Conservation (phyloP, 2,888 invertebrate genomes). For the Ochropleura leucogaster region DNA sequence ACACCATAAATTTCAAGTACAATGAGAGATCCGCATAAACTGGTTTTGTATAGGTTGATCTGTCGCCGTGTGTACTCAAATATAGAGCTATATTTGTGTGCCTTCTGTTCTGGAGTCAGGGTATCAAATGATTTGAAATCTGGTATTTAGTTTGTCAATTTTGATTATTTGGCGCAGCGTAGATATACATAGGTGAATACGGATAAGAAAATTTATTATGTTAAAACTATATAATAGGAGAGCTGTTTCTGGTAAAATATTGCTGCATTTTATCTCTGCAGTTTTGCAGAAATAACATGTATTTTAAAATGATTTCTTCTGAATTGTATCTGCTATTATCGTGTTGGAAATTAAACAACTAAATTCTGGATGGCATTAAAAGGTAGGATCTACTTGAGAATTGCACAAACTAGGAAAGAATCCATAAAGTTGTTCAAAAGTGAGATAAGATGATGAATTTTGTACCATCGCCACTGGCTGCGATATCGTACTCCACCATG, state of each 20-base stretch:
- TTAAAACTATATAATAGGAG: neutral
- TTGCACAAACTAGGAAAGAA: neutral
- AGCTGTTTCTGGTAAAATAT: too few species aligned
- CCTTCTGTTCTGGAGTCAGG: neutral
- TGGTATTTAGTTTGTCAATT: neutral
- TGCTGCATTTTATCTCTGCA: too few species aligned
- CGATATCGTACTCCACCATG: constrained; percentile 91
- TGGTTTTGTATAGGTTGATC: too few species aligned
- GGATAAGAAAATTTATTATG: neutral
- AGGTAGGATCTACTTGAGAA: neutral
- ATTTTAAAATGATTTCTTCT: neutral
- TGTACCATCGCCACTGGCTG: constrained; percentile 75
- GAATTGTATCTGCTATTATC: neutral
- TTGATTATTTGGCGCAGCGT: neutral
- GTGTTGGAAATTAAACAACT: neutral
- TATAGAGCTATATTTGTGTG: too few species aligned
- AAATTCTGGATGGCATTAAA: neutral
- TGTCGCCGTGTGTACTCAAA: too few species aligned
- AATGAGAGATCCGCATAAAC: too few species aligned
- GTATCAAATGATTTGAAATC: neutral
- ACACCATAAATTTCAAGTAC: too few species aligned
- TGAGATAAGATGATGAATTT: neutral
- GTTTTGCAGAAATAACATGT: neutral
- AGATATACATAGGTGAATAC: neutral
- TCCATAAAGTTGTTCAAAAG: neutral